These are phyloP conservation scores for Myanophis thanlyinensis DNA, from an alignment of 2,113 vertebrate species.

Conservation along the genomic window DNA sequence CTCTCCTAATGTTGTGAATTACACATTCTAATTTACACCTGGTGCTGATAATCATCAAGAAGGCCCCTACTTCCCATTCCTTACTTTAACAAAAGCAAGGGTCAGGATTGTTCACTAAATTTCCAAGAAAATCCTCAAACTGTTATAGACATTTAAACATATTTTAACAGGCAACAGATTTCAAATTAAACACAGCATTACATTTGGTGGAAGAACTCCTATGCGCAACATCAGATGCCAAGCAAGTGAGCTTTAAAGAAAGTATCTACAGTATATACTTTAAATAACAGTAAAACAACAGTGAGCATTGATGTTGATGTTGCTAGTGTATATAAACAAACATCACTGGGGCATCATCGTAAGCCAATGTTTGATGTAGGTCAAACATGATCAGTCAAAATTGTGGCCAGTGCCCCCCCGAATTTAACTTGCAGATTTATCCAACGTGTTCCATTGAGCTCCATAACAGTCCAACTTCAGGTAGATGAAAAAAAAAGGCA, in stretches of 20 bases:
- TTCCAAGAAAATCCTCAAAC: background rate
- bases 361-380: no score
- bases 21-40: background rate
- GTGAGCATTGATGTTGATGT: background rate
- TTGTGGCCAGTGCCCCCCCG: background rate
- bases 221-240: accelerated
- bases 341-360: background rate
- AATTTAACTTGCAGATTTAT: background rate
- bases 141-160: background rate
- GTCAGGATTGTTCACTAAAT: background rate
- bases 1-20: background rate
- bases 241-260: background rate
- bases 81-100: background rate
- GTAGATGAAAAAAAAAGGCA: accelerated
- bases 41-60: no score
- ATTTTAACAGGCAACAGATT: background rate
- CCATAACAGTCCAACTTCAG: accelerated
- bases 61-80: background rate
- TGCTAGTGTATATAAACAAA: constrained; percentile 55
- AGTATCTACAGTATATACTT: background rate
- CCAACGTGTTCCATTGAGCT: background rate
- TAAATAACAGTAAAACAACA: background rate
- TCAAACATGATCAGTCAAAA: background rate
- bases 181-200: background rate
- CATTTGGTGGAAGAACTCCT: background rate